Evolutionary conservation across 64 coral and sea anemone species (phyloP).

Genomic region (Orbicella faveolata): DNA sequence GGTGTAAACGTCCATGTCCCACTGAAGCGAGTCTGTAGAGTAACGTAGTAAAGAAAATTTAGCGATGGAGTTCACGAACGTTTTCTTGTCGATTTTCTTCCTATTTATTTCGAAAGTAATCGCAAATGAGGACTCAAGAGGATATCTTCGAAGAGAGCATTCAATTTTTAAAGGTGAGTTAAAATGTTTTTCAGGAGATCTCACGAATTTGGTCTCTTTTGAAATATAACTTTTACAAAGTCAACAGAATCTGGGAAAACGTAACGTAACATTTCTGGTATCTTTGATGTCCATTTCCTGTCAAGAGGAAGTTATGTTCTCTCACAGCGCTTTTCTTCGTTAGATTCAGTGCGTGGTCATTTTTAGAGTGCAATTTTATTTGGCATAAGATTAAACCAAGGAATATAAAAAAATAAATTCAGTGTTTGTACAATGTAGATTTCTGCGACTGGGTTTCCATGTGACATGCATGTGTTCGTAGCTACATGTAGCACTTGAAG

Average conservation of each 20-base stretch:
- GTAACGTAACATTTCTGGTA: background rate
- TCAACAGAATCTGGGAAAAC: background rate
- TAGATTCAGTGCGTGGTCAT: background rate
- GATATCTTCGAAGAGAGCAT: conserved; percentile 94
- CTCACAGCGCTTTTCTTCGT: background rate
- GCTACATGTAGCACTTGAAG: background rate
- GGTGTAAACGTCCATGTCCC: background rate
- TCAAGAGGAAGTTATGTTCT: background rate
- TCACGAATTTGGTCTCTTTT: background rate
- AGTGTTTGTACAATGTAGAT: too few relatives aligned
- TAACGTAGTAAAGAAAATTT: background rate
- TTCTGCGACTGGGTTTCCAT: background rate
- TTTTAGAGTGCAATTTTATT: background rate
- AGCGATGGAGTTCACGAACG: conserved; percentile 16
- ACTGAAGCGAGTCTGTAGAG: background rate
- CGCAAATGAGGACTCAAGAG: conserved; percentile 70
- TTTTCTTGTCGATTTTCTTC: conserved; percentile 48
- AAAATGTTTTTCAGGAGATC: background rate
- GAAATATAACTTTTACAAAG: background rate
- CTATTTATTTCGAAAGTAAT: conserved; percentile 66
- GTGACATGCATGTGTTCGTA: conserved; percentile 12
- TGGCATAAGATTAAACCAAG: too few relatives aligned
- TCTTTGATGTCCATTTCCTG: background rate
- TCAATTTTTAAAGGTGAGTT: conserved; percentile 52
- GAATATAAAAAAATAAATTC: too few relatives aligned